Base-by-base conservation (phyloP, 2,113 vertebrate species). In the Cynocephalus volans region DNA sequence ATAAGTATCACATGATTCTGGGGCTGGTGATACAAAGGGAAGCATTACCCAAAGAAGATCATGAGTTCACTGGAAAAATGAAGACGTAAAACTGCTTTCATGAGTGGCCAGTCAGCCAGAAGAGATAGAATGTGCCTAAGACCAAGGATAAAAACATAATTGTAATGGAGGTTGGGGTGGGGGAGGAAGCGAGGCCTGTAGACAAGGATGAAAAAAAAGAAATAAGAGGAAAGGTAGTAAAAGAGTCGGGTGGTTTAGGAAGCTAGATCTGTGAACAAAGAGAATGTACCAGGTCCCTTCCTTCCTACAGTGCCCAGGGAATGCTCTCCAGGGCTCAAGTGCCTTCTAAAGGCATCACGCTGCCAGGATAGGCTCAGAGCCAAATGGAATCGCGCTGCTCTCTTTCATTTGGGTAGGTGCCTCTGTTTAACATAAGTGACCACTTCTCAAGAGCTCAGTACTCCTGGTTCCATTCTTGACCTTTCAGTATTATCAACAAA, bases 391-490 rank as follows among this genome's bases (percentile, higher is more conserved):
- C 52, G 45, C 75, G 31, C 52, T 96, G 60, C 13, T 87, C 56
- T 77, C 17, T 89, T 75, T 70, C 33, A 76, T 90, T 65, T 58
- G 52, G 92, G 92, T 65, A 77, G 54, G 48, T 92, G 31, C 52
- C 93, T 97, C 90, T 90, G 87, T 84, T 93, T 72, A 97, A 54
- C 15, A 2, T 80, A 58, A 89, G 23, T 56, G 76, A 80, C 69
- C 62, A 72, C 70, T 93, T 96, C 79, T 96, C 19, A 83, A 87
- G 77, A 85, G 76, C 67, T 87, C 84, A 64, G 2, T 95, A 65
- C 86, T 90, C 52, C 69, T 87, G 33, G 50, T 93, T 95, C 48
- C 62, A 76, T 84, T 95, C 54, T 67, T 95, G 92, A 97, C 77
- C 70, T 97, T 95, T 85, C n/a, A 92, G 12, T 70, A 45, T 88